These are phyloP conservation scores for Hafferia zeledoni DNA, from an alignment of 2,797 vertebrate species.

Conservation along the genomic window DNA sequence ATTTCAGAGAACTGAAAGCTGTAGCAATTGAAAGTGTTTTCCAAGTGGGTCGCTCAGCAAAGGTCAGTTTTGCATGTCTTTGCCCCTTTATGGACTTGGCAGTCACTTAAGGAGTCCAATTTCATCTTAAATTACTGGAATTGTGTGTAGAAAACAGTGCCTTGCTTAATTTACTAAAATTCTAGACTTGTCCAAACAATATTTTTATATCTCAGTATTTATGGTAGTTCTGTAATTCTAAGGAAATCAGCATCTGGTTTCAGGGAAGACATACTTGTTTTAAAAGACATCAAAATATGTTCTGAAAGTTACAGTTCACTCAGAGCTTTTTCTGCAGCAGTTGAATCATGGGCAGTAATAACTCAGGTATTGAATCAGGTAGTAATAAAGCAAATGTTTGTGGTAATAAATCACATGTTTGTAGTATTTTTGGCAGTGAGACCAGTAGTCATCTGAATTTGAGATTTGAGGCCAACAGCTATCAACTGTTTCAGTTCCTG, in stretches of 20 bases:
- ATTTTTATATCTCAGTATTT: background rate
- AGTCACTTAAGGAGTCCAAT: background rate
- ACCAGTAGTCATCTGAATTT: background rate
- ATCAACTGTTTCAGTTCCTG: background rate
- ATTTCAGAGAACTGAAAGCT: background rate
- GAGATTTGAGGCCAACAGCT: background rate
- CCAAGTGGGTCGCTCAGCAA: background rate
- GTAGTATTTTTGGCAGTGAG: background rate
- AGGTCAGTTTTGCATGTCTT: background rate
- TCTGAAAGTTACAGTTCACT: background rate
- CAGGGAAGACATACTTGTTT: background rate
- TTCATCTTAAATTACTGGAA: background rate
- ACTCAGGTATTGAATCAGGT: background rate
- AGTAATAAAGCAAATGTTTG: background rate
- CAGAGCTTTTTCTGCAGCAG: background rate
- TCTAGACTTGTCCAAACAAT: fast-evolving
- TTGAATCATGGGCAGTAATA: background rate
- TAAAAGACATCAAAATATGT: background rate
- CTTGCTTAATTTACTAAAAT: background rate
- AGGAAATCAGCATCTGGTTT: background rate
- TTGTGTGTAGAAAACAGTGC: background rate
- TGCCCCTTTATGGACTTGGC: background rate
- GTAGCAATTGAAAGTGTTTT: background rate
- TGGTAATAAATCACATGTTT: background rate
- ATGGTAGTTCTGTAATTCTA: background rate